A percentile compares a stretch with the other conserved stretches of the same genome.
Conservation (phyloP, 2,113 vertebrate genomes). For the Eubucco bourcierii region DNA sequence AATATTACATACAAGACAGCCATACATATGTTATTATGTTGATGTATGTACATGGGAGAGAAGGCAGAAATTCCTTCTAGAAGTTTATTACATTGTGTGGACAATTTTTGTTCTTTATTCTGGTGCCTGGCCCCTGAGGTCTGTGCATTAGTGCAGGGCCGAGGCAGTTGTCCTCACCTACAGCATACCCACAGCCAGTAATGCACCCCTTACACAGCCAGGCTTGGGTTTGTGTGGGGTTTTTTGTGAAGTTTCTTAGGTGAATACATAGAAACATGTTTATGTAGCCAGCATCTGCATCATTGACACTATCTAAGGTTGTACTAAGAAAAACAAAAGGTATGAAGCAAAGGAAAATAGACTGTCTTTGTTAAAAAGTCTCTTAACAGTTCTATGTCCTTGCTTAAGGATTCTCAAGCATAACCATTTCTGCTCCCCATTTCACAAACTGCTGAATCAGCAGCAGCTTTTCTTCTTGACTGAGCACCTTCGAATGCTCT, state of each 20-base stretch:
- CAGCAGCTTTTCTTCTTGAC: not conserved
- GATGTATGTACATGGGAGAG: not conserved
- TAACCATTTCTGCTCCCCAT: not conserved
- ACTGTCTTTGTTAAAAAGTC: not conserved
- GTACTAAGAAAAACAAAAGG: not conserved
- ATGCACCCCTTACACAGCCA: not conserved
- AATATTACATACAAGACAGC: not conserved
- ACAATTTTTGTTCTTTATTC: not conserved
- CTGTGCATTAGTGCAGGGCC: not conserved
- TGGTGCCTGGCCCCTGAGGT: not conserved
- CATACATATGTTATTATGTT: not conserved
- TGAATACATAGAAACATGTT: not conserved
- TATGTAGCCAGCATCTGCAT: not conserved
- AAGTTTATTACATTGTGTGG: not conserved
- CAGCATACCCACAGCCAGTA: rapidly evolving
- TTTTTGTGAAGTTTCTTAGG: not conserved
- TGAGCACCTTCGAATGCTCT: not conserved
- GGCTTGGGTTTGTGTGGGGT: not conserved
- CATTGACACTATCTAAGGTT: not conserved
- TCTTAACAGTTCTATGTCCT: not conserved
- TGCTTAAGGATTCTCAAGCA: not conserved
- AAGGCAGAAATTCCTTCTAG: not conserved
- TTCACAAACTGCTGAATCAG: not conserved
- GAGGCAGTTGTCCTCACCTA: not conserved
- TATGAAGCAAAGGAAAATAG: not conserved